Base-by-base conservation (phyloP, 1,140 invertebrate genomes). In the Parasteatoda tepidariorum region DNA sequence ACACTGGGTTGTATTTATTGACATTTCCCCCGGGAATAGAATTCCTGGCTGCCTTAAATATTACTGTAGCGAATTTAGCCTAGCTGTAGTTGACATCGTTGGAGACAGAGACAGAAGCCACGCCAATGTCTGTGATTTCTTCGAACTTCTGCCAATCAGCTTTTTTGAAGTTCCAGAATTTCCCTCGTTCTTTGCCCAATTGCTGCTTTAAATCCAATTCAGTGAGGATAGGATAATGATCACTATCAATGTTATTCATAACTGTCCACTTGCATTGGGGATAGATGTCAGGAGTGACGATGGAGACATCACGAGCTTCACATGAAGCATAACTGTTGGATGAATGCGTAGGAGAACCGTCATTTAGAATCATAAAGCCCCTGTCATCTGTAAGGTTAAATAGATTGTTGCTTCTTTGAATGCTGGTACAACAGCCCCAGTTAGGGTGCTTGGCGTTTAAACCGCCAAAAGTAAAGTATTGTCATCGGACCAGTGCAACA, bases 211-310 rank as follows among this genome's bases (percentile, higher is more conserved):
- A 38, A 24, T 68, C 4, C 64, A 38, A 38, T 15, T 67, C 34
- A 67, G 38, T 67, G 64, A 67, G 31, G 31, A 67, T 67, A 34
- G 31, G 64, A 67, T 38, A 33, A 38, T 67, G 64, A 67, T 67
- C 31, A 34, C 31, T 67, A 7, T 33, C 64, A 13, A 38, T 67
- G 31, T 38, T 38, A 13, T 67, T 67, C 64, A 67, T 34, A 24
- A n/a, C 5, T 59, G 18, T n/a, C 55, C 55, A 59, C 55, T 59
- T 59, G 5, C 55, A 59, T 59, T 59, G 55, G 55, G 55, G 41
- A 48, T 48, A 48, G 22, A 59, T n/a, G 55, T 59, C 55, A 59
- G 55, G 18, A 59, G 7, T 59, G 55, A 59, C 5, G 55, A 59
- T 59, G 22, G 55, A n/a, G 55, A 59, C 4, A 59, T 59, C 55